phyloP scores from a whole-genome alignment of 2,797 vertebrate species.

The Tiaroga cobitis region DNA sequence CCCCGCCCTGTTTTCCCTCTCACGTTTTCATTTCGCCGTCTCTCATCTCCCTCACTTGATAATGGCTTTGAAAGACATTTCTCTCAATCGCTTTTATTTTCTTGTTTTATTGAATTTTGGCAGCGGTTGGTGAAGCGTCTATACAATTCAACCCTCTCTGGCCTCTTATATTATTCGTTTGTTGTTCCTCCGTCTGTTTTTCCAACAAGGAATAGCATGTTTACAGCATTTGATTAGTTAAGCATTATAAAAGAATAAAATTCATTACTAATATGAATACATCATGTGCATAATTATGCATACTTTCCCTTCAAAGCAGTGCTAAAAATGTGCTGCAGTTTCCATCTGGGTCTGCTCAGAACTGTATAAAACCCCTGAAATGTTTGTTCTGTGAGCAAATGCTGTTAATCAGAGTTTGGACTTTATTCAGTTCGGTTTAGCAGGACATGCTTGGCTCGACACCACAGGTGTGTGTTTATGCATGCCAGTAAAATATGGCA shows the following conservation, averaged over 20 bases:
- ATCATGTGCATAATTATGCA: not conserved
- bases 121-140: not conserved
- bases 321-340: not conserved
- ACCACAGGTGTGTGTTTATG: conserved; percentile 26
- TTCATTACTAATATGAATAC: not conserved
- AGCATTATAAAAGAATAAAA: not conserved
- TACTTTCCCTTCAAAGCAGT: not conserved
- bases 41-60: conserved; percentile 23
- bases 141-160: not conserved
- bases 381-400: conserved; percentile 10
- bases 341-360: conserved; percentile 11
- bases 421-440: not conserved
- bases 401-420: conserved; percentile 22
- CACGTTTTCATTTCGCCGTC: not conserved
- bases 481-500: conserved; percentile 8
- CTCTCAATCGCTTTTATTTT: not conserved
- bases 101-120: not conserved
- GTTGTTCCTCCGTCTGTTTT: not conserved
- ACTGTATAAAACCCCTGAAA: not conserved
- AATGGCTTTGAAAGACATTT: conserved; percentile 10
- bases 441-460: conserved; percentile 11
- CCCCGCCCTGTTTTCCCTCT: not conserved
- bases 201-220: not conserved
- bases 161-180: not conserved
- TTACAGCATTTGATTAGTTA: not conserved